Evolutionary conservation across 1,140 invertebrate genomes (phyloP), one percentile per base, ranked within the genome.

Genomic region (Nylanderia fulva): DNA sequence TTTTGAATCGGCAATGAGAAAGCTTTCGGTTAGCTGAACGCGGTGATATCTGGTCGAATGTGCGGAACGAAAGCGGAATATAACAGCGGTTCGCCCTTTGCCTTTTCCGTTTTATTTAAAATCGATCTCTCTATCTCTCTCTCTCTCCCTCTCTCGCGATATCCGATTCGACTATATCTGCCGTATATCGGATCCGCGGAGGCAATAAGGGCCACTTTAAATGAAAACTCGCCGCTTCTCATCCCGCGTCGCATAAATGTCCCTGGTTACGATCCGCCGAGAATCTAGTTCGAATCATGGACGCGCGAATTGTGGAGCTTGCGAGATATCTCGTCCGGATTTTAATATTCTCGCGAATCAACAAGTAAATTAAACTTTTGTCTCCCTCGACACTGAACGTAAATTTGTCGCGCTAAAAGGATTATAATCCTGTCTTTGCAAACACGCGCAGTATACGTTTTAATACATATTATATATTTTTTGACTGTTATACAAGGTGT

Each of bases 41-140:
- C 36, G 61, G 42, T 63, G 71, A 76, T 89, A 88, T 52, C 63
- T 79, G 85, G 52, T 11, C 29, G 66, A 77, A 77, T 36, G 84
- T 88, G 61, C n/a, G 87, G 72, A 75, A 89, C 61, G 72, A 88
- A 89, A 89, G 88, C 88, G 84, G 85, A 84, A 88, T 89, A 86
- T 89, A 89, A 89, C 72, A 86, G 87, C 60, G 39, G 8, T 13
- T 15, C 56, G 9, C 61, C 45, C 56, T 66, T 45, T 29, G 36
- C 21, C 52, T 84, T 77, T 85, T 88, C 74, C 75, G 75, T 15
- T 89, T 88, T 88, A 89, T 88, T 86, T 86, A 87, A 89, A 88
- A 89, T 89, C 84, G 87, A 89, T 88, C 84, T 76, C 39, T n/a
- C n/a, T n/a, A n/a, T n/a, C n/a, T n/a, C n/a, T n/a, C n/a, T n/a